Conservation (phyloP, 2,113 vertebrate species). For the Butorides virescens region DNA sequence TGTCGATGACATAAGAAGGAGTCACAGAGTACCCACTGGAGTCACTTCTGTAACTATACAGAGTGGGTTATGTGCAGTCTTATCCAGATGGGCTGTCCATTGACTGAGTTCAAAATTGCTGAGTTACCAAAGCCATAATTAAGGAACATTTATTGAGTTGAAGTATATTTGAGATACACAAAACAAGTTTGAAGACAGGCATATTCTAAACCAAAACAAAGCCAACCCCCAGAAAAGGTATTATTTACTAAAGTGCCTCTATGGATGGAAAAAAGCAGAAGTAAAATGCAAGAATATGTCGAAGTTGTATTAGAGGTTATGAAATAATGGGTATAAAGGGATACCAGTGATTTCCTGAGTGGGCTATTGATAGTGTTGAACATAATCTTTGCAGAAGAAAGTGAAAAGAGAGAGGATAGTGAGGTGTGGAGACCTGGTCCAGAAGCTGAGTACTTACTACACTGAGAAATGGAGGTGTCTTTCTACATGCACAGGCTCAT, state of each 20-base stretch:
- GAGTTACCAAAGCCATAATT: not conserved
- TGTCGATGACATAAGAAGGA: not conserved
- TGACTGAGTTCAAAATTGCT: not conserved
- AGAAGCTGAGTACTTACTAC: not conserved
- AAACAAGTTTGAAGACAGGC: not conserved
- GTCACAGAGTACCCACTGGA: not conserved
- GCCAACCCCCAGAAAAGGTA: accelerated
- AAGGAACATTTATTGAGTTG: not conserved
- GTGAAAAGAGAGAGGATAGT: not conserved
- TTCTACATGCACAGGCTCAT: not conserved
- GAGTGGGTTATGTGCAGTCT: not conserved
- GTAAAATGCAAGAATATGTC: not conserved
- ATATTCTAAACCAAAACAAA: not conserved
- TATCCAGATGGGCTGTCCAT: not conserved
- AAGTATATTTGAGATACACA: not conserved
- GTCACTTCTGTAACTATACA: not conserved
- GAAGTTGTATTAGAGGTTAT: not conserved
- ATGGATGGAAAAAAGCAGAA: not conserved
- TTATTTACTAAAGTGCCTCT: not conserved
- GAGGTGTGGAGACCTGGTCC: not conserved
- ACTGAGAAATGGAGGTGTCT: not conserved
- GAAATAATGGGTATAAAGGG: not conserved
- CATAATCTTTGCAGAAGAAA: not conserved
- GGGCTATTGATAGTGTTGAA: not conserved
- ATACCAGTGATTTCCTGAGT: not conserved